phyloP scores from a whole-genome alignment of 2,888 invertebrate genomes.

The Conomelus anceps region DNA sequence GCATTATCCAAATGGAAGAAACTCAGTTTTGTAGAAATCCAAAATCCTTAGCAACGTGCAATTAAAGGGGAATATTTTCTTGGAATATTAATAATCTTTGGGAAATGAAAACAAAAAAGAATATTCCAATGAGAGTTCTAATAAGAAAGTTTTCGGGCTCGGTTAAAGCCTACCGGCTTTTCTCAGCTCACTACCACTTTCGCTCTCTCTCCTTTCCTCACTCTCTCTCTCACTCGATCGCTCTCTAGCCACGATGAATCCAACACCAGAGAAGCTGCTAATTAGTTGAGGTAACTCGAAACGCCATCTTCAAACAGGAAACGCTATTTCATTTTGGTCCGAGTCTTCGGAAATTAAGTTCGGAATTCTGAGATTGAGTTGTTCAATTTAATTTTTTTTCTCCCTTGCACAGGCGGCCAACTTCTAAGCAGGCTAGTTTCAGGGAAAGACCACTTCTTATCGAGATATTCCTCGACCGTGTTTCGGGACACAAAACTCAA shows the following conservation, averaged over 20 bases:
- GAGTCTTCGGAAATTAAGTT: background rate
- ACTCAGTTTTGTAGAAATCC: no score
- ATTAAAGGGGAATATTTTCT: no score
- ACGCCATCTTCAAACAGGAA: background rate
- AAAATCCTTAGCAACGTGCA: no score
- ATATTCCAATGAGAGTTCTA: background rate
- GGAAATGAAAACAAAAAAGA: background rate
- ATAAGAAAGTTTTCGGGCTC: background rate
- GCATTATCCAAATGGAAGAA: no score
- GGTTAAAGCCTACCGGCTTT: no score
- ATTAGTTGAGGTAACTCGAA: background rate
- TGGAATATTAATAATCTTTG: background rate
- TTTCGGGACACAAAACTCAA: no score
- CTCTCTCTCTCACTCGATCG: no score
- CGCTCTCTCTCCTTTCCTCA: no score
- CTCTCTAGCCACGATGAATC: no score
- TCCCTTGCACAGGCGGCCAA: background rate
- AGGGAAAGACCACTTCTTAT: background rate
- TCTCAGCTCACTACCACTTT: no score
- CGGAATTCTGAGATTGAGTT: background rate
- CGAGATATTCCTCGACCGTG: background rate
- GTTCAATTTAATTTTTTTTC: background rate
- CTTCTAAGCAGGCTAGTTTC: no score
- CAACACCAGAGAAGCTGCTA: background rate
- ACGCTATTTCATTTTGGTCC: background rate